A percentile compares a stretch with the other conserved stretches of the same genome.
These are phyloP conservation scores for Cherax quadricarinatus DNA, from an alignment of 1,140 invertebrate species.

Conservation along the genomic window DNA sequence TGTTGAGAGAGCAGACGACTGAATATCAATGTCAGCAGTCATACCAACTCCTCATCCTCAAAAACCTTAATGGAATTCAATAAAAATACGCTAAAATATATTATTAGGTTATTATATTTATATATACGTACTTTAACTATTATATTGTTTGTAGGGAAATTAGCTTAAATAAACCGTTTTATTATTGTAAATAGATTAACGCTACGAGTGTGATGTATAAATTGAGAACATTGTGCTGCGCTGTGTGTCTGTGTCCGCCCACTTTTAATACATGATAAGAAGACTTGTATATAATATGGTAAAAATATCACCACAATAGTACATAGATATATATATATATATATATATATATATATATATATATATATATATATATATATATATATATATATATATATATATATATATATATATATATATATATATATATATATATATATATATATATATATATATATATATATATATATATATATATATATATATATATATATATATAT, in stretches of 20 bases:
- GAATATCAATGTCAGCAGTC: too few relatives aligned
- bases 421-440: conserved; percentile 44
- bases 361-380: conserved; percentile 48
- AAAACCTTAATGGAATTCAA: too few relatives aligned
- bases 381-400: conserved; percentile 44
- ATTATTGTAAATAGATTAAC: too few relatives aligned
- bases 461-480: conserved; percentile 21
- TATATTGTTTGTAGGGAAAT: too few relatives aligned
- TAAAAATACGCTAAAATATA: too few relatives aligned
- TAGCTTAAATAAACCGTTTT: too few relatives aligned
- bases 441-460: conserved; percentile 34
- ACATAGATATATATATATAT: too few relatives aligned
- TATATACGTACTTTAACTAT: too few relatives aligned
- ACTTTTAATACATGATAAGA: conserved; percentile 25
- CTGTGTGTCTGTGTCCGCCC: background rate
- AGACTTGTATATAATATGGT: conserved; percentile 14
- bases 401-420: conserved; percentile 42
- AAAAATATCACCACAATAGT: too few relatives aligned
- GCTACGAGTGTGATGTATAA: too few relatives aligned
- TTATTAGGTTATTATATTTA: too few relatives aligned
- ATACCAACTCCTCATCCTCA: too few relatives aligned
- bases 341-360: conserved; percentile 47
- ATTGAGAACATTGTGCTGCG: background rate
- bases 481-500: conserved; percentile 35
- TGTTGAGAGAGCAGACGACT: background rate